Evolutionary conservation across 2,797 vertebrate species (phyloP).

Genomic region (Pygocentrus nattereri): DNA sequence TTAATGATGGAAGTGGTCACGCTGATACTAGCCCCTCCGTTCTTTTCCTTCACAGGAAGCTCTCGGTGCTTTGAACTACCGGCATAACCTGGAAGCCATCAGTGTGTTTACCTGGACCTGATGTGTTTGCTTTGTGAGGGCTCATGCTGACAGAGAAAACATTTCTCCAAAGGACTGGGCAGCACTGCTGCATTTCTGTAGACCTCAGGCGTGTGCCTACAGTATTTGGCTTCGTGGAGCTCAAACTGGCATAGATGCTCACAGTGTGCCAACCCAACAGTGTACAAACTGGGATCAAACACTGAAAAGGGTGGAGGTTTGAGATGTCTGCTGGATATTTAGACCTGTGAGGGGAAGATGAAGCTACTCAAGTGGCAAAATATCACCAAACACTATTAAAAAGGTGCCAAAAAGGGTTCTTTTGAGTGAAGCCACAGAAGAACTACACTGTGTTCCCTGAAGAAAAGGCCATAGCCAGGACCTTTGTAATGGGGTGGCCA

Average conservation of each 20-base stretch:
- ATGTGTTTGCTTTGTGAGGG: conserved; percentile 69
- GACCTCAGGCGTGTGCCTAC: conserved; percentile 64
- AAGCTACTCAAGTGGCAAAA: neutral
- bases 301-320: conserved; percentile 25
- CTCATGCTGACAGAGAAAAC: conserved; percentile 68
- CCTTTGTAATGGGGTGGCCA: too few species aligned
- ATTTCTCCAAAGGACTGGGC: conserved; percentile 68
- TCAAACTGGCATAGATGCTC: conserved; percentile 58
- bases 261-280: conserved; percentile 49
- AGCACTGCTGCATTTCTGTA: conserved; percentile 72
- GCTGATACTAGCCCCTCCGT: conserved; percentile 31
- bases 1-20: conserved; percentile 60
- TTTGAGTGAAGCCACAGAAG: neutral
- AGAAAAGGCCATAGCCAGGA: too few species aligned
- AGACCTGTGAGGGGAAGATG: neutral
- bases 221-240: conserved; percentile 72
- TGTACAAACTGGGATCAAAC: conserved; percentile 38
- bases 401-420: neutral
- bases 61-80: conserved; percentile 70
- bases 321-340: conserved; percentile 10
- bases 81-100: conserved; percentile 63
- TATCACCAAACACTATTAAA: neutral
- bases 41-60: conserved; percentile 65
- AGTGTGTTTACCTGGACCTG: conserved; percentile 75
- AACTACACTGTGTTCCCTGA: too few species aligned